These are phyloP conservation scores for Darevskia nairensis DNA, from an alignment of 2,797 vertebrate species.

Conservation along the genomic window DNA sequence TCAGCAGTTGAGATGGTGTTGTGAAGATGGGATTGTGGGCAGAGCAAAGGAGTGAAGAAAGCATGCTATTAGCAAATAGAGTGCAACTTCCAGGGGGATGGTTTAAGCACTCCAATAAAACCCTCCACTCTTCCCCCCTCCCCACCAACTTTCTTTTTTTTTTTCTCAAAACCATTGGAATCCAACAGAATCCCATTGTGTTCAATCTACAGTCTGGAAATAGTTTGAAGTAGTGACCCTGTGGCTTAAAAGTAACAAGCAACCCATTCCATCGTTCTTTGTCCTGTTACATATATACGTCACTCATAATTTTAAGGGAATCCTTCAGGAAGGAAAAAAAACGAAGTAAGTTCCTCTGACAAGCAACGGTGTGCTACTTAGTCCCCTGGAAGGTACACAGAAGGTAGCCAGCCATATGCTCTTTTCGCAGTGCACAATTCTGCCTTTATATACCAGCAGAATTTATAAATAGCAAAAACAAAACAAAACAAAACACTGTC, in stretches of 20 bases:
- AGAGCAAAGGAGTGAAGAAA: slow-evolving; percentile 79
- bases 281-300: slow-evolving; percentile 3
- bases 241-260: slow-evolving; percentile 30
- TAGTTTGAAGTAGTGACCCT: slow-evolving; percentile 32
- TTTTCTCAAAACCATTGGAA: slow-evolving; percentile 45
- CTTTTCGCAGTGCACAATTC: slow-evolving; percentile 48
- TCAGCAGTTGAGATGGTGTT: slow-evolving; percentile 73
- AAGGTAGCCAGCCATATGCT: slow-evolving; percentile 63
- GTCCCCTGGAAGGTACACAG: slow-evolving; percentile 80
- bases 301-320: neutral
- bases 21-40: slow-evolving; percentile 74
- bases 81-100: slow-evolving; percentile 81
- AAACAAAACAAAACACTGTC: slow-evolving; percentile 28
- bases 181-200: slow-evolving; percentile 48
- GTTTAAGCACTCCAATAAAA: slow-evolving; percentile 5
- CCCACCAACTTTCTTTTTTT: slow-evolving; percentile 21
- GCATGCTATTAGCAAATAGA: slow-evolving; percentile 79
- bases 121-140: neutral
- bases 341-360: neutral
- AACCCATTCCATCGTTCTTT: slow-evolving; percentile 30
- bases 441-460: slow-evolving; percentile 43
- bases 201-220: slow-evolving; percentile 51
- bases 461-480: slow-evolving; percentile 45
- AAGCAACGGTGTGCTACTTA: neutral
- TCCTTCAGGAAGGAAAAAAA: neutral